phyloP scores from a whole-genome alignment of 2,113 vertebrate genomes.

The Oostethus manadensis region DNA sequence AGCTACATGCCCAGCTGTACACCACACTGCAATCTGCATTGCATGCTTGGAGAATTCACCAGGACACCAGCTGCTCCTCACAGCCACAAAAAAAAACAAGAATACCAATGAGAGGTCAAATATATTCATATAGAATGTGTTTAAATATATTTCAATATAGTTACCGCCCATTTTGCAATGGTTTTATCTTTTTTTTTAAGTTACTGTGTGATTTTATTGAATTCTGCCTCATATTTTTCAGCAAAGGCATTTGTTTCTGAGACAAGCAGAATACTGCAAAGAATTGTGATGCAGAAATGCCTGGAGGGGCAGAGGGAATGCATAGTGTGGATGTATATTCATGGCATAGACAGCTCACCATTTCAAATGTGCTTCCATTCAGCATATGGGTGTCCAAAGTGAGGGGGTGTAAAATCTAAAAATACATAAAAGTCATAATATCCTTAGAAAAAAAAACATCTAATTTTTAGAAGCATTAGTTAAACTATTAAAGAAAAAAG shows the following conservation, averaged over 20 bases:
- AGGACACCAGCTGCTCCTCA: conserved; percentile 38
- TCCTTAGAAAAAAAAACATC: no score
- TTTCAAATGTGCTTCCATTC: conserved; percentile 27
- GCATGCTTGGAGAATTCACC: conserved; percentile 22
- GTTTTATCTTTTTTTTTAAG: background rate
- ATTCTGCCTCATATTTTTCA: background rate
- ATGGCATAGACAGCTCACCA: conserved; percentile 38
- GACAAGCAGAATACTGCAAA: no score
- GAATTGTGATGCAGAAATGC: background rate
- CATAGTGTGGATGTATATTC: conserved; percentile 21
- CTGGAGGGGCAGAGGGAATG: conserved; percentile 33
- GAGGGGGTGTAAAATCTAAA: no score
- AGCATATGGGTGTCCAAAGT: conserved; percentile 1
- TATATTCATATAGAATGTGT: background rate
- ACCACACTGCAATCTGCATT: conserved; percentile 36
- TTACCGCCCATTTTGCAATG: background rate
- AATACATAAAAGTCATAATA: no score
- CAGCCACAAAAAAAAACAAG: conserved; percentile 8
- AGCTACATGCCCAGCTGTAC: conserved; percentile 73
- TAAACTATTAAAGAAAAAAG: no score
- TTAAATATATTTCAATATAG: background rate
- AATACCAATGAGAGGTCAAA: conserved; percentile 11
- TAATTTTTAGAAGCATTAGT: no score
- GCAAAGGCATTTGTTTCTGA: no score
- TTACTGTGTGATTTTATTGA: background rate